These are phyloP conservation scores for Sparidentex hasta DNA, from an alignment of 2,797 vertebrate species.

Conservation along the genomic window DNA sequence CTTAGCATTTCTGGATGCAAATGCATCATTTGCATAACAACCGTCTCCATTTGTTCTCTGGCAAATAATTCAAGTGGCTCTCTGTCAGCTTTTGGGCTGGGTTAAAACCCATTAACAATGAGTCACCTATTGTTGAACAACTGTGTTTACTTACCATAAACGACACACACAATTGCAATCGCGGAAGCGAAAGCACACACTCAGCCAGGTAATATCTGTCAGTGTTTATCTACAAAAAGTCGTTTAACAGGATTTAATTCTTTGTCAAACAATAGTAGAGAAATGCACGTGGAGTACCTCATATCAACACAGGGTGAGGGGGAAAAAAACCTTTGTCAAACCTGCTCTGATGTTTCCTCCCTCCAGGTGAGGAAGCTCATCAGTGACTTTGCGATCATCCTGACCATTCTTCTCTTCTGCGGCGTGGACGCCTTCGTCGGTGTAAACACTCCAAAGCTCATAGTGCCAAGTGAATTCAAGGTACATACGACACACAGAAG, in stretches of 20 bases:
- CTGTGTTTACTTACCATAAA: constrained; percentile 1
- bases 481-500: constrained; percentile 73
- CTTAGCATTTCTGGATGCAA: neutral
- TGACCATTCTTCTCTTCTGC: constrained; percentile 96
- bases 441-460: constrained; percentile 96
- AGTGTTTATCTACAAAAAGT: neutral
- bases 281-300: neutral
- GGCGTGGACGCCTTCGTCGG: constrained; percentile 95
- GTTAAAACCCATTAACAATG: constrained; percentile 1
- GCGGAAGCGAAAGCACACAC: neutral
- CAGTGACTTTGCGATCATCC: constrained; percentile 98
- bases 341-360: neutral
- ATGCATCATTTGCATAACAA: neutral
- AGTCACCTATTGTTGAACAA: neutral
- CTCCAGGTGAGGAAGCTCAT: constrained; percentile 95
- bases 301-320: neutral
- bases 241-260: neutral
- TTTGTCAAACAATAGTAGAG: neutral
- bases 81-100: neutral
- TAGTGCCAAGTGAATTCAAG: constrained; percentile 99
- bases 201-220: constrained; percentile 2
- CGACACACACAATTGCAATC: neutral
- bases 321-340: neutral
- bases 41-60: neutral
- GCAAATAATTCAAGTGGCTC: neutral